Evolutionary conservation across 2,113 vertebrate species (phyloP).

Genomic region (Canis aureus): DNA sequence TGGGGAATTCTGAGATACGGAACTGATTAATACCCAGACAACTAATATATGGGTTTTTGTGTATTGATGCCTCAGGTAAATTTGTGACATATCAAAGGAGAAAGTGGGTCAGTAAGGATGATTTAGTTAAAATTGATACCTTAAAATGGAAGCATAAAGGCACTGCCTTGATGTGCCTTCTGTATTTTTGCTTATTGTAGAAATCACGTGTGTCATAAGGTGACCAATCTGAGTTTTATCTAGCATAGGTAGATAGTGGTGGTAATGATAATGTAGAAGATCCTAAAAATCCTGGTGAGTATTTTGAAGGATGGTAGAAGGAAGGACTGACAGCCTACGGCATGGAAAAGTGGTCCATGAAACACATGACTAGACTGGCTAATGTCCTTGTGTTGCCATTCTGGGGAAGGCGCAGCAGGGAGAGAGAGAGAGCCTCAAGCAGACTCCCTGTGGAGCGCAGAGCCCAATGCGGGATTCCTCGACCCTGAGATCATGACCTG

Average conservation of each 20-base stretch:
- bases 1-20: constrained; percentile 25
- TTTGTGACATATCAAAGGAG: constrained; percentile 42
- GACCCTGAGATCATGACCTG: too few relatives aligned
- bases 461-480: too few relatives aligned
- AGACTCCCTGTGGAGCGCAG: too few relatives aligned
- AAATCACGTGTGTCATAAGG: not conserved
- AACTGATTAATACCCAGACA: constrained; percentile 7
- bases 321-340: not conserved
- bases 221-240: not conserved
- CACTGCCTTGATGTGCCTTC: not conserved
- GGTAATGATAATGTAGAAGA: not conserved
- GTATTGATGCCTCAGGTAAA: constrained; percentile 37
- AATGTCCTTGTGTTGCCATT: not conserved
- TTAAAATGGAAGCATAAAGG: not conserved
- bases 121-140: constrained; percentile 14
- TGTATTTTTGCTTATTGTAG: not conserved
- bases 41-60: not conserved
- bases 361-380: not conserved
- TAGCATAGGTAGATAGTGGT: not conserved
- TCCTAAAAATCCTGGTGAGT: not conserved
- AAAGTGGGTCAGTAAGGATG: not conserved
- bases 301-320: not conserved
- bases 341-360: not conserved
- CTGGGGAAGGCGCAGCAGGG: too few relatives aligned
- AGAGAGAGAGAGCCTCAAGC: too few relatives aligned